Conservation (phyloP, 2,113 vertebrate genomes). For the Bostrychus sinensis region DNA sequence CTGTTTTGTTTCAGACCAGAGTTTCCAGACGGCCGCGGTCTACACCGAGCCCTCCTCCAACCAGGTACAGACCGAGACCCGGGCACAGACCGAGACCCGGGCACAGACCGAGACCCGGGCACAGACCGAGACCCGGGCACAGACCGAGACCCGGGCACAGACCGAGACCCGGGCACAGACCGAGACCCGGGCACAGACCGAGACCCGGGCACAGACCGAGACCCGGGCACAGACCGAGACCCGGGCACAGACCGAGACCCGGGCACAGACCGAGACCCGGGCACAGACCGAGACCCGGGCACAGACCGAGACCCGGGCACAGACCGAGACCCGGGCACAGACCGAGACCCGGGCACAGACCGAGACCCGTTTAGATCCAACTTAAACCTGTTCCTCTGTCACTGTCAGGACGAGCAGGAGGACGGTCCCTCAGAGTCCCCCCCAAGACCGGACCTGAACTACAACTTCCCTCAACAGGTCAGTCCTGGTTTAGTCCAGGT, state of each 20-base stretch:
- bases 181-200: not conserved
- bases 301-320: not conserved
- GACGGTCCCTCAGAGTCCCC: slow-evolving; percentile 73
- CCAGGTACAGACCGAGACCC: slow-evolving; percentile 80
- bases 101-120: not conserved
- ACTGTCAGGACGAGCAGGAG: slow-evolving; percentile 84
- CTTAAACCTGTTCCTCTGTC: slow-evolving; percentile 36
- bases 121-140: not conserved
- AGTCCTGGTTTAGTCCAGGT: not conserved
- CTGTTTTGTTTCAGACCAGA: slow-evolving; percentile 78
- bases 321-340: too few species aligned
- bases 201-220: slow-evolving; percentile 77
- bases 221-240: not conserved
- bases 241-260: slow-evolving; percentile 2
- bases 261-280: slow-evolving; percentile 78
- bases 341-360: too few species aligned
- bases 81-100: not conserved
- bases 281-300: not conserved
- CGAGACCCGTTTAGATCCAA: too few species aligned
- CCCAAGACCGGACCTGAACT: slow-evolving; percentile 79
- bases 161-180: not conserved
- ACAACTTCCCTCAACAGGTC: slow-evolving; percentile 87
- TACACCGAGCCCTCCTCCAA: slow-evolving; percentile 84
- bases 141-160: slow-evolving; percentile 77
- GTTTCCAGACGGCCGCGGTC: slow-evolving; percentile 81